Evolutionary conservation across 1,140 invertebrate genomes (phyloP).

Genomic region (Drosophila quadrilineata): DNA sequence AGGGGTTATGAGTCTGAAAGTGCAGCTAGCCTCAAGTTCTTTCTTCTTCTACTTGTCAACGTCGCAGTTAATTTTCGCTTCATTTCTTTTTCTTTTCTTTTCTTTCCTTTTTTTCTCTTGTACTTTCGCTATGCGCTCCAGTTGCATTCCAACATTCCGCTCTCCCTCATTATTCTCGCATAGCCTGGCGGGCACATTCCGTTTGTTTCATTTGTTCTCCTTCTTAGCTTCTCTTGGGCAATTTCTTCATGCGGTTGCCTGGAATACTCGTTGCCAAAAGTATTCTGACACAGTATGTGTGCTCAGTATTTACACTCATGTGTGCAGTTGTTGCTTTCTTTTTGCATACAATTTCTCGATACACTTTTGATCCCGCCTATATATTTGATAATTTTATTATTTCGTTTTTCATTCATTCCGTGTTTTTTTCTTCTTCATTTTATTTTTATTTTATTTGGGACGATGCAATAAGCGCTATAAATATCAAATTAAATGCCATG

Average conservation of each 20-base stretch:
- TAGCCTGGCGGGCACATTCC: not conserved
- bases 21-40: not conserved
- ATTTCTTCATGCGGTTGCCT: conserved; percentile 27
- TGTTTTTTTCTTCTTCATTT: conserved; percentile 26
- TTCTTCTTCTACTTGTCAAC: conserved; percentile 18
- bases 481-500: conserved; percentile 64
- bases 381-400: conserved; percentile 79
- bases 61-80: conserved; percentile 41
- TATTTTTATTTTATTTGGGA: conserved; percentile 38
- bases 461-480: conserved; percentile 78
- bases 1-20: not conserved
- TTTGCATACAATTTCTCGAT: conserved; percentile 67
- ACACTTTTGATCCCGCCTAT: conserved; percentile 78
- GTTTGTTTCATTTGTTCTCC: conserved; percentile 1
- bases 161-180: no score
- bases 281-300: not conserved
- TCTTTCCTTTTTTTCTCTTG: conserved; percentile 4
- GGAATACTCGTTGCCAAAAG: conserved; percentile 28
- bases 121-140: conserved; percentile 29
- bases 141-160: conserved; percentile 14
- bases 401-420: conserved; percentile 36
- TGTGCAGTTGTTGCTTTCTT: conserved; percentile 32
- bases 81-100: conserved; percentile 16
- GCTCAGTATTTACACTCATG: conserved; percentile 11
- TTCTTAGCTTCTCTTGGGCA: conserved; percentile 10